Percentiles rank a stretch among this genome's conserved stretches.
Conservation (phyloP, 1,140 invertebrate genomes). For the Drosophila sechellia region DNA sequence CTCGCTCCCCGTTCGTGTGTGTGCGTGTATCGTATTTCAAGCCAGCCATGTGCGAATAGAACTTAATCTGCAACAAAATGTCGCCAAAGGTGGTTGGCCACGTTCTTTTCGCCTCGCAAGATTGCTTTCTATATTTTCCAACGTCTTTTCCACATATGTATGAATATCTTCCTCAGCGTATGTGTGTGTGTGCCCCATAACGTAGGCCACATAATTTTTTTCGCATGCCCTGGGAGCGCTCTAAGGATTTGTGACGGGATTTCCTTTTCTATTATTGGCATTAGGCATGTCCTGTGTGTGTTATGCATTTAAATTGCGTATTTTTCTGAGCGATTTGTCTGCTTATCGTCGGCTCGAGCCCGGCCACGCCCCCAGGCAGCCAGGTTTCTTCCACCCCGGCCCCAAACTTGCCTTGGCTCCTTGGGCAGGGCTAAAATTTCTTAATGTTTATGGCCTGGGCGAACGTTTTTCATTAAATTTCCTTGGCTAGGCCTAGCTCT, state of each 20-base stretch:
- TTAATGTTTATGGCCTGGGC: conserved; percentile 77
- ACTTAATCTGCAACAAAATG: conserved; percentile 85
- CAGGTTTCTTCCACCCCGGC: neutral
- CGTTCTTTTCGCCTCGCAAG: conserved; percentile 52
- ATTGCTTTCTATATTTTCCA: conserved; percentile 82
- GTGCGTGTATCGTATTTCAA: conserved; percentile 82
- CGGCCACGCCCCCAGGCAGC: conserved; percentile 22
- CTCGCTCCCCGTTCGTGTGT: conserved; percentile 9
- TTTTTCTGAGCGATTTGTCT: conserved; percentile 85
- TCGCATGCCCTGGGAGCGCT: conserved; percentile 63
- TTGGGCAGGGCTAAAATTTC: conserved; percentile 62
- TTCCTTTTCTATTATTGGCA: conserved; percentile 85
- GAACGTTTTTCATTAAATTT: conserved; percentile 82
- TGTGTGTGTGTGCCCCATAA: conserved; percentile 43
- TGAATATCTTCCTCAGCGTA: neutral
- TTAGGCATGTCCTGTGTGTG: conserved; percentile 85
- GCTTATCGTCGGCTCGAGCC: conserved; percentile 71
- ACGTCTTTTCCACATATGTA: conserved; percentile 51
- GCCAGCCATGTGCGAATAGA: conserved; percentile 84
- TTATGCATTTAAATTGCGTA: conserved; percentile 85
- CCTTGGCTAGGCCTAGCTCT: conserved; percentile 57
- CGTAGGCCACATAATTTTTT: conserved; percentile 77
- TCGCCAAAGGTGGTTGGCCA: conserved; percentile 81
- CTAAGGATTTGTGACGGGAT: conserved; percentile 84
- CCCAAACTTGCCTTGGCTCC: neutral